A percentile compares a stretch with the other conserved stretches of the same genome.
phyloP scores from a whole-genome alignment of 2,797 vertebrate species.

The Hirundo rustica region DNA sequence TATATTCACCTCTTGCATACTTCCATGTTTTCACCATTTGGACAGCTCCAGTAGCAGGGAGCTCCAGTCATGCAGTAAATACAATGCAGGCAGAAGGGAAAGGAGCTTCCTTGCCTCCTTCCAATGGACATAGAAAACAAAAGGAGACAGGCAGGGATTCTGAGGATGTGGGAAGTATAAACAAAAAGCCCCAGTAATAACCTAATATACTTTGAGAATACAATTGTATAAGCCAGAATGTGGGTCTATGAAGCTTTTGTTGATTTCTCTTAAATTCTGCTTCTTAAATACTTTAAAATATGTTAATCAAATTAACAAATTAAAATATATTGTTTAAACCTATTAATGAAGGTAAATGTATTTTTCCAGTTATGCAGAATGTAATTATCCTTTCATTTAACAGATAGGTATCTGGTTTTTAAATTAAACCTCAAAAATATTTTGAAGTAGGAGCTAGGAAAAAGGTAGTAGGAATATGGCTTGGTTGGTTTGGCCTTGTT shows the following conservation, averaged over 20 bases:
- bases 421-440: background rate
- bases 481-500: background rate
- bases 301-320: background rate
- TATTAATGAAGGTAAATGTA: background rate
- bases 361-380: background rate
- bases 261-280: background rate
- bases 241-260: background rate
- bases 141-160: background rate
- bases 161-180: background rate
- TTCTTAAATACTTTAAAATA: background rate
- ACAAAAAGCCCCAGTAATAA: background rate
- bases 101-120: background rate
- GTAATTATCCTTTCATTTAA: background rate
- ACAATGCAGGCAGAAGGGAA: background rate
- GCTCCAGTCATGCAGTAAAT: background rate
- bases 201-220: background rate
- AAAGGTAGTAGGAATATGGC: background rate
- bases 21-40: background rate
- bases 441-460: background rate
- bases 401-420: background rate
- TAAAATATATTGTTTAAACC: background rate
- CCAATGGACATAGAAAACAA: background rate
- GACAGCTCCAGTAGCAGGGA: background rate
- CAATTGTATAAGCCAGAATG: background rate
- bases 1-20: fast-evolving